phyloP scores from a whole-genome alignment of 2,797 vertebrate species.

The Neosalanx taihuensis region DNA sequence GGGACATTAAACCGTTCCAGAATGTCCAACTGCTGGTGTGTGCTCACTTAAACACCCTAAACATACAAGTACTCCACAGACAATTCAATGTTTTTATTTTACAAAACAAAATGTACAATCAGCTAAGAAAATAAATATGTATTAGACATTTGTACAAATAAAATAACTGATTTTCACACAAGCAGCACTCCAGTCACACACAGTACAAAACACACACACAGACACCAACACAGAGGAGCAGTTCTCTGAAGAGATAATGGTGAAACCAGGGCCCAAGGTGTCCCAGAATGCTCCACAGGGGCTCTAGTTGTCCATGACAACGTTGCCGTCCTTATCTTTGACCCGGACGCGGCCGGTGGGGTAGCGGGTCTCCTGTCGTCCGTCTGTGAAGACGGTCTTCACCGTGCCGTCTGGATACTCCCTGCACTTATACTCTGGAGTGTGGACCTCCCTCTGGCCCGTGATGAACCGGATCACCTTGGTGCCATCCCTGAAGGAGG shows the following conservation, averaged over 20 bases:
- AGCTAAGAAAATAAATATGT: conserved; percentile 64
- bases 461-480: conserved; percentile 94
- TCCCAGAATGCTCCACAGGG: not conserved
- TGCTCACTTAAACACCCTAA: not conserved
- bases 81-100: conserved; percentile 57
- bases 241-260: not conserved
- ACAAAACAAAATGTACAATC: conserved; percentile 43
- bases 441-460: conserved; percentile 92
- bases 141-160: conserved; percentile 53
- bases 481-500: conserved; percentile 79
- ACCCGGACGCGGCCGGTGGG: conserved; percentile 83
- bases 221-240: not conserved
- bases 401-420: conserved; percentile 93
- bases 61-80: not conserved
- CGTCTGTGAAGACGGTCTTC: conserved; percentile 89
- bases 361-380: conserved; percentile 91
- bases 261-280: not conserved
- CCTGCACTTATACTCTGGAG: conserved; percentile 84
- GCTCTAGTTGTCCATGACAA: conserved; percentile 81
- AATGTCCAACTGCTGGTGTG: not conserved
- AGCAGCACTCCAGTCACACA: not conserved
- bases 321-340: conserved; percentile 89
- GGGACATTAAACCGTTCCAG: conserved; percentile 18
- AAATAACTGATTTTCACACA: conserved; percentile 26
- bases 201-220: conserved; percentile 2